Evolutionary conservation across 2,113 vertebrate genomes (phyloP).

Genomic region (Charina bottae): DNA sequence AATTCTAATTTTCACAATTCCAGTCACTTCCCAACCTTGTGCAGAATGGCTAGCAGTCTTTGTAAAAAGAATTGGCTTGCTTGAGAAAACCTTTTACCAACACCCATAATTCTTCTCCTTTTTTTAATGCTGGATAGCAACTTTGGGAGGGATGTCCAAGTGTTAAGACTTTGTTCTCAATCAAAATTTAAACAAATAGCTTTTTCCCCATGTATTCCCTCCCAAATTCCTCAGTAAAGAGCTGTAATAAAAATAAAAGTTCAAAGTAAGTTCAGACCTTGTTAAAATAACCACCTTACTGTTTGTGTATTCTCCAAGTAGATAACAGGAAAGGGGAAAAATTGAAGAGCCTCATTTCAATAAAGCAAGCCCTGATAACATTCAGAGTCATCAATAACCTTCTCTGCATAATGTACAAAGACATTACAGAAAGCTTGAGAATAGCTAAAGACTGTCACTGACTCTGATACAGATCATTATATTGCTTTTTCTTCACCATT

Average conservation of each 20-base stretch:
- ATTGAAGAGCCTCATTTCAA: constrained; percentile 54
- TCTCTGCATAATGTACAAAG: not conserved
- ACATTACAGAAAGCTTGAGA: not conserved
- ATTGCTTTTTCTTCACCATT: not conserved
- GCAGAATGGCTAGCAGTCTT: constrained; percentile 38
- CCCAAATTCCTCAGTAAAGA: constrained; percentile 72
- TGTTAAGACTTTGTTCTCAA: constrained; percentile 68
- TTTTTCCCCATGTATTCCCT: constrained; percentile 61
- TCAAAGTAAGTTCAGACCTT: constrained; percentile 76
- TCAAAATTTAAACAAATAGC: constrained; percentile 70
- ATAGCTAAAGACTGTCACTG: not conserved
- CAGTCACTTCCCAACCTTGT: constrained; percentile 16
- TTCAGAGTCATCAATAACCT: not conserved
- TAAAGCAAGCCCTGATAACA: constrained; percentile 8
- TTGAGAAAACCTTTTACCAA: constrained; percentile 41
- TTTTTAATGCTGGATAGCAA: constrained; percentile 34
- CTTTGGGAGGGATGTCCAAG: constrained; percentile 59
- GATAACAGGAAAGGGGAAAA: constrained; percentile 64
- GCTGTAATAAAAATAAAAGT: constrained; percentile 74
- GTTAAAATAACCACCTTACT: constrained; percentile 61
- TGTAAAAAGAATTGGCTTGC: constrained; percentile 15
- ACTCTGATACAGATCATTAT: not conserved
- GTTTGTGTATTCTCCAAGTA: constrained; percentile 44
- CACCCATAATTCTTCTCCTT: not conserved
- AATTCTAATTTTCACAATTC: not conserved